Base-by-base conservation (phyloP, 1,140 invertebrate species). In the Aculops lycopersici region DNA sequence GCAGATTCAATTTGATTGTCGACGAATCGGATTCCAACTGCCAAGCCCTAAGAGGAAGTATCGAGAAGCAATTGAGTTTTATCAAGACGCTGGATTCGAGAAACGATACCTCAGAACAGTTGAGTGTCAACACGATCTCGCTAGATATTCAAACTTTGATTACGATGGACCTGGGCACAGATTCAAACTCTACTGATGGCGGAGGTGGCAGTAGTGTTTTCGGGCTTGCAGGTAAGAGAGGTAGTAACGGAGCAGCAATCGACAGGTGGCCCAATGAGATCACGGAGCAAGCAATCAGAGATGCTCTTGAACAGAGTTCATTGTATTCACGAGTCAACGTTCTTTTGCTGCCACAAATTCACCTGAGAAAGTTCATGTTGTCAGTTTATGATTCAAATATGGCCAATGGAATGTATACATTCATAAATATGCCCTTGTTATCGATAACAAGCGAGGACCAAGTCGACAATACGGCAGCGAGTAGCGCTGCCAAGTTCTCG, bases 1-100 rank as follows among this genome's bases (percentile, higher is more conserved):
- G 65, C 12, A 72, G 80, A 49, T 69, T 81, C 17, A 73, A 72
- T 0, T 52, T 83, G 2, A 63, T 83, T 16, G 60, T 78, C n/a
- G 76, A 80, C 55, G 65, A 72, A 49, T 31, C 43, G 1, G 37
- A 41, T 14, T 8, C 24, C 31, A 36, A 31, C n/a, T 8, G 24
- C n/a, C n/a, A 8, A n/a, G 24, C 24, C 8, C 24, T 31, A 8
- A 31, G n/a, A n/a, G 8, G n/a, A 8, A n/a, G 24, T n/a, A 8
- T 31, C 8, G 8, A 31, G n/a, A 8, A n/a, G 24, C 24, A 31
- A 31, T 8, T n/a, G 24, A n/a, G 8, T 8, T 8, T 8, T n/a
- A 31, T 31, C n/a, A n/a, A n/a, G n/a, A n/a, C n/a, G n/a, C n/a
- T n/a, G n/a, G n/a, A n/a, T n/a, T n/a, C n/a, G n/a, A n/a, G n/a